Evolutionary conservation across 2,113 vertebrate genomes (phyloP).

Genomic region (Echinops telfairi): DNA sequence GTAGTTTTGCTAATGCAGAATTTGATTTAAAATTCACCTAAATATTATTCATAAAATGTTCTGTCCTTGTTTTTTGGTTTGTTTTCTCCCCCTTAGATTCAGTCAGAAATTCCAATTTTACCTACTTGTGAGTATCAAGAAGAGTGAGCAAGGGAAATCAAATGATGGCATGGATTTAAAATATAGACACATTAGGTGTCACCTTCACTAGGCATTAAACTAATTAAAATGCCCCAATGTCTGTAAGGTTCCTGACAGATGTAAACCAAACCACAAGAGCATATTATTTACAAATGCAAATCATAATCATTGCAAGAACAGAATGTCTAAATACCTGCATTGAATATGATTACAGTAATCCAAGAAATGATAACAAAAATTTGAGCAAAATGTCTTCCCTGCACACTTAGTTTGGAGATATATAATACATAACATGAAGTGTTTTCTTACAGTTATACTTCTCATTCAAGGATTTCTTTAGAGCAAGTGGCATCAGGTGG

Average conservation of each 20-base stretch:
- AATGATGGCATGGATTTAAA: constrained; percentile 26
- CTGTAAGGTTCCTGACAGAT: not conserved
- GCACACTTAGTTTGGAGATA: not conserved
- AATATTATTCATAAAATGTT: not conserved
- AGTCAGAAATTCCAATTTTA: constrained; percentile 15
- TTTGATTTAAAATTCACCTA: constrained; percentile 32
- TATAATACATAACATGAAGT: not conserved
- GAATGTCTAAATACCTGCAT: constrained; percentile 39
- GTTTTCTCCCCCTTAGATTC: not conserved
- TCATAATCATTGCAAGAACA: constrained; percentile 16
- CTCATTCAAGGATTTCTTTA: not conserved
- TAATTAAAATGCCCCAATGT: constrained; percentile 58
- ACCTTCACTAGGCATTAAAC: constrained; percentile 4
- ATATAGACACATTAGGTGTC: not conserved
- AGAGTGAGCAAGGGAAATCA: constrained; percentile 39
- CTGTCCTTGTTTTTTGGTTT: no score
- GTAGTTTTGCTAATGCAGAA: not conserved
- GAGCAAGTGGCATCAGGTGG: not conserved
- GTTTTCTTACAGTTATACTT: not conserved
- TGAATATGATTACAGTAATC: not conserved
- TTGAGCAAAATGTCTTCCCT: not conserved
- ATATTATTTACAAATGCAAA: constrained; percentile 61
- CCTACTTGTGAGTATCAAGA: constrained; percentile 26
- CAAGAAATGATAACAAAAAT: not conserved
- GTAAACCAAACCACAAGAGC: constrained; percentile 24